Percentiles rank a stretch among this genome's conserved stretches.
These are phyloP conservation scores for Lithodes maja DNA, from an alignment of 2,888 invertebrate species.

Conservation along the genomic window DNA sequence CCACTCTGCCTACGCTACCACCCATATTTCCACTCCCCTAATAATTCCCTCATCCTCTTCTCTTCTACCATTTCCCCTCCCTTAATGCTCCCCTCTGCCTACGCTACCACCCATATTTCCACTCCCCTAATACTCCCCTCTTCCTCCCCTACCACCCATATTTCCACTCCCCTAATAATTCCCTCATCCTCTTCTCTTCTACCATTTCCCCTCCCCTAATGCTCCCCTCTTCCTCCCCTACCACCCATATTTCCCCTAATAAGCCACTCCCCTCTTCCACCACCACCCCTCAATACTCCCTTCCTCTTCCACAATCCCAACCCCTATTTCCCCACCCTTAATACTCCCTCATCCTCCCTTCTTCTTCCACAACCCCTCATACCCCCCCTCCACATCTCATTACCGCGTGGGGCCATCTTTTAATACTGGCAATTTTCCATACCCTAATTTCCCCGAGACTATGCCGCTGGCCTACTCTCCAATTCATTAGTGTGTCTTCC, in stretches of 20 bases:
- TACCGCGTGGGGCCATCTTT: no score
- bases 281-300: neutral
- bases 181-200: neutral
- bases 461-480: no score
- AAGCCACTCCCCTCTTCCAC: neutral
- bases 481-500: no score
- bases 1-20: neutral
- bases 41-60: neutral
- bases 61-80: constrained; percentile 20
- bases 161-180: neutral
- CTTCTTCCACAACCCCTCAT: no score
- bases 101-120: neutral
- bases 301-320: constrained; percentile 1
- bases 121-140: neutral
- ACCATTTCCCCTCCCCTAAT: neutral
- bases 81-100: neutral
- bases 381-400: no score
- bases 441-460: no score
- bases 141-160: neutral
- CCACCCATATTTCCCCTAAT: neutral
- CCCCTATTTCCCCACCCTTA: neutral
- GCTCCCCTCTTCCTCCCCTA: neutral
- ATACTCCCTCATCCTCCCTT: no score
- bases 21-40: neutral
- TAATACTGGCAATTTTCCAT: no score